Base-by-base conservation (phyloP, 2,888 invertebrate species). In the Agrotis puta region DNA sequence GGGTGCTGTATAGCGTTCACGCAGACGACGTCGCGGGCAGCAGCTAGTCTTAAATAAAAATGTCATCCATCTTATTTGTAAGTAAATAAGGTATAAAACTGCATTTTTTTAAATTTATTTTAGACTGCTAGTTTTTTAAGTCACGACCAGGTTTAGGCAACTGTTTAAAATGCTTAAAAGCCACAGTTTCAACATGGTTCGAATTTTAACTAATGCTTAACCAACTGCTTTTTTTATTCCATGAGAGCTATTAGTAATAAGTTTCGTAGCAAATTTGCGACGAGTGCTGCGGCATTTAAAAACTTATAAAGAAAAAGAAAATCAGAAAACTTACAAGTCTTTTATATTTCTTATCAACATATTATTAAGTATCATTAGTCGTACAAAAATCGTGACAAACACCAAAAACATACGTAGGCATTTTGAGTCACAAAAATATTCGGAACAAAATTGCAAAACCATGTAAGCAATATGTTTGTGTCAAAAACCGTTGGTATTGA, bases 391-490 rank as follows among this genome's bases (percentile, higher is more conserved):
- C 66, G 33, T 79, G 82, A 82, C 64, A 78, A 73, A 79, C 62
- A 65, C 53, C 53, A 47, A 69, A 39, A 39, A 81, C 53, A 57
- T 24, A 79, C 24, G 63, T 82, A 82, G 62, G 64, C 74, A 82
- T 67, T 66, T 74, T 78, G 69, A 80, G 39, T 69, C 79, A 82
- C 65, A 83, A 85, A 39, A 80, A 81, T 82, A 84, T 78, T 84
- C 79, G 77, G 79, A 76, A 85, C 85, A 75, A 80, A 91, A 92
- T 91, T 90, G 91, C 89, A 85, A 92, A 92, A 89, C 74, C 91
- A 71, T 92, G 92, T 92, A 88, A 81, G 74, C 85, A 88, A 92
- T 92, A 88, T 90, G 83, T 92, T 85, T 64, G 78, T 77, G 92
- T 92, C 92, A 75, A 64, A 53, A 72, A 72, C 86, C 83, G 82